Conservation (phyloP, 2,797 vertebrate genomes). For the Champsocephalus esox region DNA sequence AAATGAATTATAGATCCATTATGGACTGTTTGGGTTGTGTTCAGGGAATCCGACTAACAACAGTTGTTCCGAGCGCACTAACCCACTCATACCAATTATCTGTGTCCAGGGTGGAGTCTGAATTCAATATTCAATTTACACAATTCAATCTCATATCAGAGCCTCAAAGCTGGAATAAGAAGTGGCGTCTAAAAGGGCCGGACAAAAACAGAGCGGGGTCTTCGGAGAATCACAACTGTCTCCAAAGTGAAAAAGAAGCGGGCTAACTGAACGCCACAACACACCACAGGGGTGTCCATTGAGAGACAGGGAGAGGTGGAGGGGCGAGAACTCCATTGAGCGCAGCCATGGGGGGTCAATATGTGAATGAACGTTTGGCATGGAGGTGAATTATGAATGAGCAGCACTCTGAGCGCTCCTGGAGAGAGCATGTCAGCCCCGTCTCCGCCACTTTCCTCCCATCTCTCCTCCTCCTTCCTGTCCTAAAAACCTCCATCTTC, state of each 20-base stretch:
- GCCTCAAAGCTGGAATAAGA: slow-evolving; percentile 8
- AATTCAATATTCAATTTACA: slow-evolving; percentile 79
- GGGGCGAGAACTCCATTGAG: slow-evolving; percentile 80
- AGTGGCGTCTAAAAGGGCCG: slow-evolving; percentile 7
- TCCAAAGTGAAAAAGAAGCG: slow-evolving; percentile 56
- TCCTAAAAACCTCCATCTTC: slow-evolving; percentile 61
- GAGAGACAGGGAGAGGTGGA: slow-evolving; percentile 73
- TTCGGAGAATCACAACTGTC: slow-evolving; percentile 37
- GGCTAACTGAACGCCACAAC: slow-evolving; percentile 58
- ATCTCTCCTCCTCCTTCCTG: slow-evolving; percentile 32
- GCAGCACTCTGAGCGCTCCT: slow-evolving; percentile 76
- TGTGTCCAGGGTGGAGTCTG: slow-evolving; percentile 69
- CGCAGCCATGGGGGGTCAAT: slow-evolving; percentile 77
- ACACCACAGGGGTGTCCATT: slow-evolving; percentile 74
- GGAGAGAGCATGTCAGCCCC: slow-evolving; percentile 68
- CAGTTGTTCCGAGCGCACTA: slow-evolving; percentile 61
- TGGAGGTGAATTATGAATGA: slow-evolving; percentile 85
- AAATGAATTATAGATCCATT: slow-evolving; percentile 77
- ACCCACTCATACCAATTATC: slow-evolving; percentile 76
- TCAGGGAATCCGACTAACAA: slow-evolving; percentile 68
- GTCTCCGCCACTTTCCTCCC: slow-evolving; percentile 61
- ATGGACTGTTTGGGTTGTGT: slow-evolving; percentile 63
- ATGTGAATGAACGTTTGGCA: slow-evolving; percentile 83
- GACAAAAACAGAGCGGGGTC: slow-evolving; percentile 24
- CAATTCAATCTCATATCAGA: slow-evolving; percentile 64